phyloP scores from a whole-genome alignment of 2,797 vertebrate species.

The Danio aesculapii region DNA sequence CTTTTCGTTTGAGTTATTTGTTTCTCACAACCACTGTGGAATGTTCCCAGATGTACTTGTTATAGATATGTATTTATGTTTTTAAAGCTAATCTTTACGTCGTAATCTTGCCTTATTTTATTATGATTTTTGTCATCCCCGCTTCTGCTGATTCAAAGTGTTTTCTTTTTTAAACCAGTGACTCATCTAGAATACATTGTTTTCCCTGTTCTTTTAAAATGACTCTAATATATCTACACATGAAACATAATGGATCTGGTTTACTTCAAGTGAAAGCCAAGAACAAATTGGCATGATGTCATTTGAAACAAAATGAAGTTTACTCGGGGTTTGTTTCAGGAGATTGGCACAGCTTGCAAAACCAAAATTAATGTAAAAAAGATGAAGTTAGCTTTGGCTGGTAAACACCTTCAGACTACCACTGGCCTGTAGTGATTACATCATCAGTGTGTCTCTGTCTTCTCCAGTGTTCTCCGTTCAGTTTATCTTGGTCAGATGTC shows the following conservation, averaged over 20 bases:
- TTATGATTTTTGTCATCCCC: neutral
- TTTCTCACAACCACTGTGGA: neutral
- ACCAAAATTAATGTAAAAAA: no score
- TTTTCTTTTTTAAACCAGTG: slow-evolving; percentile 9
- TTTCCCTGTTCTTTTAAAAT: neutral
- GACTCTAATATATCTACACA: neutral
- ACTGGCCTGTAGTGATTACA: no score
- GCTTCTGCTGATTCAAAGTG: neutral
- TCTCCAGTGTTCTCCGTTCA: no score
- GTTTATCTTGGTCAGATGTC: no score
- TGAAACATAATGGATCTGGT: neutral
- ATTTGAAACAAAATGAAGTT: no score
- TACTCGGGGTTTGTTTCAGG: no score
- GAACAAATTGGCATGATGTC: no score
- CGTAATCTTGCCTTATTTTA: neutral
- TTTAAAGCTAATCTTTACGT: slow-evolving; percentile 26
- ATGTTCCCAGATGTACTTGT: slow-evolving; percentile 2
- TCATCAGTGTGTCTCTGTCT: no score
- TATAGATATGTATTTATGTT: neutral
- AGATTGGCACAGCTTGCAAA: no score
- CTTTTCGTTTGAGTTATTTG: neutral
- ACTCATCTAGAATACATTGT: neutral
- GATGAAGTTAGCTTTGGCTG: no score
- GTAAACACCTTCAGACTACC: no score
- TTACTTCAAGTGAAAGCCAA: neutral